Evolutionary conservation across 2,113 vertebrate genomes (phyloP), one percentile per base, ranked within the genome.

Genomic region (Tenrec ecaudatus): DNA sequence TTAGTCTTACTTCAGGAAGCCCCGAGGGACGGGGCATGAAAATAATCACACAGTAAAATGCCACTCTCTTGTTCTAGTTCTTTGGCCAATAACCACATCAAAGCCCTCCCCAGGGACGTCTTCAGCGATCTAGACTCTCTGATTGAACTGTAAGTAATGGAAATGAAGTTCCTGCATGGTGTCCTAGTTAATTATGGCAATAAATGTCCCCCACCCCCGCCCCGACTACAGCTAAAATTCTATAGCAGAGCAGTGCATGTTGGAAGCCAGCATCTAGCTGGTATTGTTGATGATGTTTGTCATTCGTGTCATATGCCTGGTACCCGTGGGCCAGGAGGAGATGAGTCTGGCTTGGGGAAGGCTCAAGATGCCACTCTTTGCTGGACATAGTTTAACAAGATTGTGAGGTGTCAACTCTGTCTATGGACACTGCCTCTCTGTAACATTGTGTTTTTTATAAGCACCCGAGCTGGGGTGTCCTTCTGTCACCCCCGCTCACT

Each of bases 61-160:
- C 96, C 82, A 94, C 94, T 97, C 97, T 98, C 31, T 89, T 95
- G 94, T 98, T 97, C 88, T 96, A 99, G 99, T 96, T 99, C 99
- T 97, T 98, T 99, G 98, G 99, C 99, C 91, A 99, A 99, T 98
- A 99, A 99, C 98, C 98, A 99, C 90, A 99, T 99, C 91, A 99
- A 98, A 98, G 97, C 98, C 91, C 98, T 99, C 96, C 99, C 99
- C 62, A 98, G 99, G 96, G 99, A 99, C 53, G 97, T 99, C 97
- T 99, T 99, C 97, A 98, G 95, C 31, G 99, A 99, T 97, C 98
- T 99, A 97, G 99, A 99, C 95, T 99, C 99, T 89, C 97, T 99
- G 94, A 99, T 99, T 97, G 99, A 99, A 97, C 98, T 99, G 99
- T 99, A 97, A 99, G 99, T 99, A 97, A 97, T 66, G 73, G 84